Evolutionary conservation across 1,140 invertebrate species (phyloP), one percentile per base, ranked within the genome.

Genomic region (Asbolus verrucosus): DNA sequence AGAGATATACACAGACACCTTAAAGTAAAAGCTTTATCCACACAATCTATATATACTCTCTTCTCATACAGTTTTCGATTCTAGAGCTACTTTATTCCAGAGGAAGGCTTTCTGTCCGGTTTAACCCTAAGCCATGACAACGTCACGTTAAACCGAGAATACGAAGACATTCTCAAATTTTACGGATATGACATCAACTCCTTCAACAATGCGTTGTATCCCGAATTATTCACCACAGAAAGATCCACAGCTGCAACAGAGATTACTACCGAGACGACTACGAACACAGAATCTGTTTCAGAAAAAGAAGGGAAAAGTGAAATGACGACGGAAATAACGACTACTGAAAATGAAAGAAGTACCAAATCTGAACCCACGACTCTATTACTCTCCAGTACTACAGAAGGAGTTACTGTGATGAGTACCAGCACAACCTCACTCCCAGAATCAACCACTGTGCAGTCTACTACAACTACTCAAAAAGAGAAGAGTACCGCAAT

Each of bases 71-170:
- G n/a, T n/a, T n/a, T n/a, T n/a, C n/a, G n/a, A n/a, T n/a, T n/a
- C n/a, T n/a, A 94, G 92, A 92, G 89, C 19, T 94, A 94, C 78
- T 90, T 94, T 61, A 90, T 91, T 65, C 89, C 90, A 0, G 86
- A 89, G 70, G 90, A 93, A 75, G 91, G 92, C 16, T 93, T 93
- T 65, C 81, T 93, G 0, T 90, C 90, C 4, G 92, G 92, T 0
- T 78, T 94, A 50, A 91, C 90, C 1, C 81, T 94, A 14, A 94
- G 90, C 77, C 88, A 89, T 41, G 89, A 91, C 73, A 91, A 92
- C 77, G 88, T 92, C 0, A 88, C 85, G 1, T 86, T 94, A 19
- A 87, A 86, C 15, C 83, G 86, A 6, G 86, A 87, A 18, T 94
- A 92, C 74, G 87, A 89, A 77, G 85, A 87, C 14, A 83, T 92